Evolutionary conservation across 2,113 vertebrate species (phyloP).

Genomic region (Phrynocephalus versicolor): DNA sequence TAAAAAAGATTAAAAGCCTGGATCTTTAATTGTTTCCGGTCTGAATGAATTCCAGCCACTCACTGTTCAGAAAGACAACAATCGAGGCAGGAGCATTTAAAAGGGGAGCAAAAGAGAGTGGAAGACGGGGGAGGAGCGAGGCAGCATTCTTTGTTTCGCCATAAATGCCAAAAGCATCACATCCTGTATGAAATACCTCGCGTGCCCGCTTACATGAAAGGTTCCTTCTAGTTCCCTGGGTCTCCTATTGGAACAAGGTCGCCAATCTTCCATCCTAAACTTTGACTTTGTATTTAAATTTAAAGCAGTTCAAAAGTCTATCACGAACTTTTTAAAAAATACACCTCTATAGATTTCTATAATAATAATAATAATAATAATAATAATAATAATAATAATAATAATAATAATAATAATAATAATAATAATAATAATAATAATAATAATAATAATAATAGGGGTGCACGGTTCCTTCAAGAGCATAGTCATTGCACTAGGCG

Average conservation of each 20-base stretch:
- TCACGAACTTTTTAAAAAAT: background rate
- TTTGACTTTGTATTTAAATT: background rate
- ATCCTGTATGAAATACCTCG: background rate
- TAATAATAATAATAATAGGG: too few species aligned
- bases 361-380: too few species aligned
- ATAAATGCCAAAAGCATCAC: slow-evolving; percentile 8
- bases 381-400: too few species aligned
- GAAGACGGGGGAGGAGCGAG: too few species aligned
- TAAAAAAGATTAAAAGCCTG: background rate
- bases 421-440: too few species aligned
- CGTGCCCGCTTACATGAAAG: too few species aligned
- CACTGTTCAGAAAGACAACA: background rate
- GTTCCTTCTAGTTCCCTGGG: too few species aligned
- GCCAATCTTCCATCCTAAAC: background rate
- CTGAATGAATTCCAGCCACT: background rate
- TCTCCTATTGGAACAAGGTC: too few species aligned
- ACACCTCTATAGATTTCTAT: too few species aligned
- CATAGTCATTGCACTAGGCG: background rate
- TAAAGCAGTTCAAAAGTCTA: background rate
- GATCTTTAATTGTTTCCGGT: accelerated
- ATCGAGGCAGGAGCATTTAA: background rate
- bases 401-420: too few species aligned
- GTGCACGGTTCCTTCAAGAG: background rate
- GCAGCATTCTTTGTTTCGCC: background rate
- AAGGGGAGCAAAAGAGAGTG: too few species aligned